These are phyloP conservation scores for Micrasema longulum DNA, from an alignment of 1,140 invertebrate species.

Conservation along the genomic window DNA sequence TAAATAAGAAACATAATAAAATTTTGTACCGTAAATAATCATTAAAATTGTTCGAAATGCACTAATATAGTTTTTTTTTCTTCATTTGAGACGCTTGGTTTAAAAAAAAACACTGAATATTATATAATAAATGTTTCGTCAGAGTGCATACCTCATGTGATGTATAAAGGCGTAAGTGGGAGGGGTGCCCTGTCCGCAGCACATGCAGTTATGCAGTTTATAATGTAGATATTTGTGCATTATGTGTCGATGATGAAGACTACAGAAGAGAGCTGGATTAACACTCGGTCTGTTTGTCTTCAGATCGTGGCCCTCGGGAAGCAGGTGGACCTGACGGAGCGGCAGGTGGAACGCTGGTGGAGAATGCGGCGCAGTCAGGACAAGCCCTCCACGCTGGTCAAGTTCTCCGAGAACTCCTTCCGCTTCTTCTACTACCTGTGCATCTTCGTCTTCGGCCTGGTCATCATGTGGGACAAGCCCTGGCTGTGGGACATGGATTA, in stretches of 20 bases:
- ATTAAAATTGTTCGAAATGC: too few relatives aligned
- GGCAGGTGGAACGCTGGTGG: slow-evolving; percentile 92
- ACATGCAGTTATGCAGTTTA: background rate
- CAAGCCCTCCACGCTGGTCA: slow-evolving; percentile 88
- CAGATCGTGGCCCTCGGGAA: slow-evolving; percentile 83
- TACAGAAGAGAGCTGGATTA: too few relatives aligned
- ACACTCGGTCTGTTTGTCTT: background rate
- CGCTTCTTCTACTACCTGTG: slow-evolving; percentile 88
- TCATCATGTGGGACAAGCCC: slow-evolving; percentile 90
- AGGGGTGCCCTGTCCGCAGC: background rate
- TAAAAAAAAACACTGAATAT: background rate
- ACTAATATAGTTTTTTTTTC: too few relatives aligned
- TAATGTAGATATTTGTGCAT: background rate
- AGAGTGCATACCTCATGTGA: background rate
- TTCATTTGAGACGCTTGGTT: too few relatives aligned
- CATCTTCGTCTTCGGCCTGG: slow-evolving; percentile 86
- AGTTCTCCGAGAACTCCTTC: slow-evolving; percentile 94
- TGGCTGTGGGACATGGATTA: slow-evolving; percentile 95
- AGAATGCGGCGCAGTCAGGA: slow-evolving; percentile 83
- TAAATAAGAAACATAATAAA: too few relatives aligned
- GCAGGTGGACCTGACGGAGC: slow-evolving; percentile 87
- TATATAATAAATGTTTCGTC: background rate
- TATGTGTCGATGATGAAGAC: too few relatives aligned
- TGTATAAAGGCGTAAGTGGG: background rate
- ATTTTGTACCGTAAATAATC: too few relatives aligned